Base-by-base conservation (phyloP, 2,888 invertebrate genomes). In the Apamea monoglypha region DNA sequence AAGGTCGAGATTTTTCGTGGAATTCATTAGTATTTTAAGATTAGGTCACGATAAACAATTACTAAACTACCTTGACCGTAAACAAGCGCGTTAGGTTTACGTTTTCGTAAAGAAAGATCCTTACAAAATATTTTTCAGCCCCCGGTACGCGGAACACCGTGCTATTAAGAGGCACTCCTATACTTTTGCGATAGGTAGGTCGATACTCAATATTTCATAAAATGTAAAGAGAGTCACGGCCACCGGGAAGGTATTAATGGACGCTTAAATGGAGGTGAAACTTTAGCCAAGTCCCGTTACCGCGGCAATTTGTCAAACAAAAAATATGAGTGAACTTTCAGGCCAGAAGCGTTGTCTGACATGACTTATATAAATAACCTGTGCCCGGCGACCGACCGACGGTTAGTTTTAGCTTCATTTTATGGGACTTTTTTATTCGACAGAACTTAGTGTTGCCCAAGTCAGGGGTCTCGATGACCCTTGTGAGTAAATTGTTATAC, bases 251-350 rank as follows among this genome's bases (percentile, higher is more conserved):
- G 94, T 94, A 95, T 95, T 95, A 94, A 94, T 94, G 94, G 94
- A 91, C 91, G 93, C 93, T 94, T 94, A 94, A 96, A 96, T 95
- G 94, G 95, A 95, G 95, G 96, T 96, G 93, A 95, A 96, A 96
- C 95, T 96, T 95, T 93, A 92, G 93, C 94, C 92, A 96, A 96
- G 95, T 95, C 94, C 94, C 95, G 94, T 96, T 96, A 95, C 95
- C 93, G 93, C 92, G 92, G 93, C 95, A 95, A 96, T 96, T 96
- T 96, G 96, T 96, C 96, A 96, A 95, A 96, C 94, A 95, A 95
- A 96, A 96, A 96, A 95, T 96, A 96, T 96, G 94, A 93, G 92
- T 93, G 91, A 96, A 95, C 94, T 96, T 96, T 94, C 91, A 93
- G 94, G 91, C 93, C 93, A 92, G 93, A 91, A 94, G 93, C 93